phyloP scores from a whole-genome alignment of 1,140 invertebrate genomes.

The Zophobas morio region DNA sequence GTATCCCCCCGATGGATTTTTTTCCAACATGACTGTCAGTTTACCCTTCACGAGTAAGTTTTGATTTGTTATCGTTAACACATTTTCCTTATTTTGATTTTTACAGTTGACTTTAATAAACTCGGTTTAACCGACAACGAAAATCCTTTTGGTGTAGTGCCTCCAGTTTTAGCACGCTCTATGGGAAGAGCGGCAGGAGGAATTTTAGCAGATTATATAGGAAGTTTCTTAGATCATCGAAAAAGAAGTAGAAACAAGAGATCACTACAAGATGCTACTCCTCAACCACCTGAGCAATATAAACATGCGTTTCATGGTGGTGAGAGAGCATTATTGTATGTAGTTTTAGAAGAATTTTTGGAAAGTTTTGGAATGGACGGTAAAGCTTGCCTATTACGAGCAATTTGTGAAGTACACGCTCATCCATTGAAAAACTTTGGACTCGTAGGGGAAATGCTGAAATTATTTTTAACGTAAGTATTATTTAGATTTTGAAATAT shows the following conservation, averaged over 20 bases:
- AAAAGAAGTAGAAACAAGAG: slow-evolving; percentile 71
- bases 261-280: slow-evolving; percentile 66
- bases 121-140: slow-evolving; percentile 87
- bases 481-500: not conserved
- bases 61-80: not conserved
- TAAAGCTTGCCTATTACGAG: slow-evolving; percentile 84
- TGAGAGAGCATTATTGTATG: slow-evolving; percentile 83
- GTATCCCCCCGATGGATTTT: slow-evolving; percentile 87
- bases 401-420: slow-evolving; percentile 89
- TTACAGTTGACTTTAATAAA: slow-evolving; percentile 86
- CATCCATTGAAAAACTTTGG: slow-evolving; percentile 83
- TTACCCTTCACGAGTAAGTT: slow-evolving; percentile 89
- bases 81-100: not conserved
- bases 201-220: slow-evolving; percentile 77
- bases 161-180: slow-evolving; percentile 78
- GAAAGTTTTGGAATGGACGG: slow-evolving; percentile 84
- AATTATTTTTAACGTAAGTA: slow-evolving; percentile 85
- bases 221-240: slow-evolving; percentile 77
- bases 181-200: slow-evolving; percentile 80
- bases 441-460: slow-evolving; percentile 83
- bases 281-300: slow-evolving; percentile 56
- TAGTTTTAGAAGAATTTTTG: slow-evolving; percentile 82
- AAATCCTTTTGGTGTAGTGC: slow-evolving; percentile 86
- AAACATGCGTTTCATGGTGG: slow-evolving; percentile 80
- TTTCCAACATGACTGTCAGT: slow-evolving; percentile 87